Evolutionary conservation across 1,140 invertebrate species (phyloP).

Genomic region (Tetraneura akinire): DNA sequence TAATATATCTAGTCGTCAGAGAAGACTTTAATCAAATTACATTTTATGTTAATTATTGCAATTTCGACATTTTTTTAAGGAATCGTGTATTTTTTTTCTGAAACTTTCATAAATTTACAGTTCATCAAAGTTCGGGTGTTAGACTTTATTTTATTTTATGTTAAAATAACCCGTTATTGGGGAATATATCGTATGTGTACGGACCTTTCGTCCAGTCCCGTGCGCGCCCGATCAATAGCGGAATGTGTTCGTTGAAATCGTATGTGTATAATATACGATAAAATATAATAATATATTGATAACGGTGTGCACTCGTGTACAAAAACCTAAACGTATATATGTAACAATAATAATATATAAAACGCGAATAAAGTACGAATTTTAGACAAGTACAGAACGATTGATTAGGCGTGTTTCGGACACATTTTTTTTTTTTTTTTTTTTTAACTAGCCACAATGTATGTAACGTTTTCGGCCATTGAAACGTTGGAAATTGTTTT

Average conservation of each 20-base stretch:
- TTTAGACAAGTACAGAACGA: conserved; percentile 15
- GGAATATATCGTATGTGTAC: no score
- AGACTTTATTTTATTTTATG: no score
- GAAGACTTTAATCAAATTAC: no score
- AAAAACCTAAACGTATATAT: background rate
- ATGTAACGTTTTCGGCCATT: conserved; percentile 18
- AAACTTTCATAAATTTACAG: no score
- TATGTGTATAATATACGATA: background rate
- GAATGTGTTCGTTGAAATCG: background rate
- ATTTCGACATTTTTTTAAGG: no score
- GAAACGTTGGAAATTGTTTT: conserved; percentile 41
- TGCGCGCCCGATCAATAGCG: background rate
- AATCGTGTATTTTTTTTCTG: no score
- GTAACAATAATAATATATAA: background rate
- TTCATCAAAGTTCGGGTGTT: no score
- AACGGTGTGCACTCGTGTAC: background rate
- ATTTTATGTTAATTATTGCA: no score
- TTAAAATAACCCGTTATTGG: no score
- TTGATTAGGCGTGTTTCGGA: conserved; percentile 31
- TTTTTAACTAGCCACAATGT: conserved; percentile 27
- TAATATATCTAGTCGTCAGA: no score
- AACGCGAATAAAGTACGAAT: background rate
- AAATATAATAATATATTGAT: background rate
- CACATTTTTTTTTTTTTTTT: no score
- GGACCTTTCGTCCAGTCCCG: background rate